phyloP scores from a whole-genome alignment of 2,888 invertebrate genomes.

The Aleiodes testaceus region DNA sequence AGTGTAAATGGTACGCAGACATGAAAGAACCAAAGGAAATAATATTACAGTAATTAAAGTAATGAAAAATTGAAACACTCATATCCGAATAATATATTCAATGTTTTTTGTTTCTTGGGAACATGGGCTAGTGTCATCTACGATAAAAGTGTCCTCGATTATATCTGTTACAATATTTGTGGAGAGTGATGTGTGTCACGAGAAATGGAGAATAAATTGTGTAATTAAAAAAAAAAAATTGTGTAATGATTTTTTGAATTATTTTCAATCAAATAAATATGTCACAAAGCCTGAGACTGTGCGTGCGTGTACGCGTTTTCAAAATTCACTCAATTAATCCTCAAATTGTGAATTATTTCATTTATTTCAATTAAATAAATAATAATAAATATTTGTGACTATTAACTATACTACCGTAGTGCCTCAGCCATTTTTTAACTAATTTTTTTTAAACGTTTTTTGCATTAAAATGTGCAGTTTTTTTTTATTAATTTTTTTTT shows the following conservation, averaged over 20 bases:
- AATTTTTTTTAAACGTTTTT: conserved; percentile 56
- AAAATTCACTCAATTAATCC: conserved; percentile 13
- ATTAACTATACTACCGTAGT: conserved; percentile 53
- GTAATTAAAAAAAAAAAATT: conserved; percentile 8
- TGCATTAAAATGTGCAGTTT: conserved; percentile 54
- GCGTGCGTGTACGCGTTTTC: conserved; percentile 39
- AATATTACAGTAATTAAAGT: conserved; percentile 6
- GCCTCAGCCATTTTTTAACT: conserved; percentile 51
- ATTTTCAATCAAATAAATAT: conserved; percentile 29
- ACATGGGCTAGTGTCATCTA: conserved; percentile 74
- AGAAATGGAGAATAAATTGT: no score
- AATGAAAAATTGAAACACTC: conserved; percentile 13
- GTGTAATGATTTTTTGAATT: conserved; percentile 21
- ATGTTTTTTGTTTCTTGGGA: conserved; percentile 73
- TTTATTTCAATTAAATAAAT: conserved; percentile 12
- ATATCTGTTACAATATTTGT: conserved; percentile 14
- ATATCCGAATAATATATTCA: conserved; percentile 12
- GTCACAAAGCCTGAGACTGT: conserved; percentile 31
- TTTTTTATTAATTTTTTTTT: neutral
- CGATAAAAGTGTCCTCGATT: conserved; percentile 37
- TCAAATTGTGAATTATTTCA: conserved; percentile 34
- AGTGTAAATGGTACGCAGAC: conserved; percentile 12
- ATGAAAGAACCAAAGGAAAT: conserved; percentile 2
- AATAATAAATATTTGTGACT: conserved; percentile 51
- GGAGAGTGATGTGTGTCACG: no score